Base-by-base conservation (phyloP, 2,113 vertebrate species). In the Microcebus tavaratra region DNA sequence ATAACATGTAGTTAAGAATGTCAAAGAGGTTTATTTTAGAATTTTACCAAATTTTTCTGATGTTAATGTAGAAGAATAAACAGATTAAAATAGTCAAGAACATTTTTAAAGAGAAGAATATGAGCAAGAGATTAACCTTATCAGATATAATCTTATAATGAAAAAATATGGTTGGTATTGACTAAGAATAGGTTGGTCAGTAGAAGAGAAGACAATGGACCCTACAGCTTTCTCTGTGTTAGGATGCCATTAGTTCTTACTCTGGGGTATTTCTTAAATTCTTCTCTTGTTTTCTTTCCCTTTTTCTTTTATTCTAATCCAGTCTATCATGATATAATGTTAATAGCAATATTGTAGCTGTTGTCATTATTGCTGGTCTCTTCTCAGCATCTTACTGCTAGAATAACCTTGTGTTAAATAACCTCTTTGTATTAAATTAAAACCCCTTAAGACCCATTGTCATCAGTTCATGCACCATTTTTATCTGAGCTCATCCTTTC, bases 1-100 rank as follows among this genome's bases (percentile, higher is more conserved):
- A 67, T 78, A 36, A 76, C 34, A 65, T 86, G 8, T 80, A 93
- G 75, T 84, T 94, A 57, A 97, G 50, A 92, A 91, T 95, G 91
- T n/a, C 34, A 84, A 63, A 94, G 68, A 87, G 53, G 81, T 82
- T 82, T 96, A 31, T 96, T 73, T 95, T 92, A 95, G 55, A 88
- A 85, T 91, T 91, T 95, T 88, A 55, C 25, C 21, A 90, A 20
- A 8, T 36, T 70, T 86, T 94, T 96, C 48, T 97, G 21, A 63
- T 89, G 7, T 80, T 95, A 72, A 53, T 75, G 20, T 94, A 73
- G 2, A 90, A 88, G 55, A 96, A 82, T 91, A 94, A 84, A 59
- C 42, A 91, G 73, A 61, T 73, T 81, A 48, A 95, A 96, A 72
- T 75, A 36, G 20, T 65, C 2, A 82, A 48, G 12, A 86, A 20